These are phyloP conservation scores for Falco peregrinus DNA, from an alignment of 2,797 vertebrate genomes.

Conservation along the genomic window DNA sequence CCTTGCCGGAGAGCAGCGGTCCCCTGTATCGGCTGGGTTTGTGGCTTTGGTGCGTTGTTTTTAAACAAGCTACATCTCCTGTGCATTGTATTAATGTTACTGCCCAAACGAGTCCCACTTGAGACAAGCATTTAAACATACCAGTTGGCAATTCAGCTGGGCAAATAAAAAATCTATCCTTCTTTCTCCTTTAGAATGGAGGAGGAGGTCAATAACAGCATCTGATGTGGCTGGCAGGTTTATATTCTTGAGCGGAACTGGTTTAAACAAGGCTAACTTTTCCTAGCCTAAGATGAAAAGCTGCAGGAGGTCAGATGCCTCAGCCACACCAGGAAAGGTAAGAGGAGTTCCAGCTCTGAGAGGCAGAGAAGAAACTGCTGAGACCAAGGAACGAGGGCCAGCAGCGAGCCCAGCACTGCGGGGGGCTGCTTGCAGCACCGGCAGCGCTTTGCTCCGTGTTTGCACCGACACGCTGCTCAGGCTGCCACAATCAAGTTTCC, in stretches of 20 bases:
- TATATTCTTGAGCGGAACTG: not conserved
- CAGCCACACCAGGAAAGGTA: not conserved
- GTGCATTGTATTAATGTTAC: accelerated
- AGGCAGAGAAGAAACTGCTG: not conserved
- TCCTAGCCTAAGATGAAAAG: not conserved
- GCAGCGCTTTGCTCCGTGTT: not conserved
- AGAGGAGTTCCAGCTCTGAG: not conserved
- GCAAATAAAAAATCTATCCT: not conserved
- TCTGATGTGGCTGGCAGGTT: not conserved
- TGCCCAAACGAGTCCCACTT: not conserved
- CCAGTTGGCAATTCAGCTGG: not conserved
- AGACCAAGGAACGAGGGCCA: not conserved
- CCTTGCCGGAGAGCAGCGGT: not conserved
- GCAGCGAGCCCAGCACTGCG: not conserved
- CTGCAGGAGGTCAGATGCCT: not conserved
- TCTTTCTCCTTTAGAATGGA: not conserved
- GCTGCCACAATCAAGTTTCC: not conserved
- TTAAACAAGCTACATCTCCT: not conserved
- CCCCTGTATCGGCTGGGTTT: accelerated
- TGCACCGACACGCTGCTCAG: not conserved
- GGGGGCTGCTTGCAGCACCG: accelerated
- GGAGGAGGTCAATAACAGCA: not conserved
- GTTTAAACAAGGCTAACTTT: not conserved
- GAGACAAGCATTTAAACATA: not conserved
- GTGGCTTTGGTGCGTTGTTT: not conserved